Evolutionary conservation across 2,888 invertebrate species (phyloP).

Genomic region (Lithophane ornitopus): DNA sequence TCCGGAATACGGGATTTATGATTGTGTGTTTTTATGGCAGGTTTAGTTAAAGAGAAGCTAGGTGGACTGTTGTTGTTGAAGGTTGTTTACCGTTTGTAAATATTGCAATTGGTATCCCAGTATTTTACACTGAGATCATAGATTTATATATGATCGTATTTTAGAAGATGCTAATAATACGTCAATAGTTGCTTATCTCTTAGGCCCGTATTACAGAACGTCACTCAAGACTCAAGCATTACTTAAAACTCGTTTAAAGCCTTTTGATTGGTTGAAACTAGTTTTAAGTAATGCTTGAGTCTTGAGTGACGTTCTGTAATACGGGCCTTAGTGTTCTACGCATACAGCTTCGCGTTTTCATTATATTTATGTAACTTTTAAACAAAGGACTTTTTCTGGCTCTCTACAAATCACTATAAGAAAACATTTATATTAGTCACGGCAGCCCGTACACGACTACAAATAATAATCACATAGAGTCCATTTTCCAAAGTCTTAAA

Average conservation of each 20-base stretch:
- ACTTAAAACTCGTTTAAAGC: no score
- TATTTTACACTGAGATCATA: background rate
- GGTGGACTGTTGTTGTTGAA: background rate
- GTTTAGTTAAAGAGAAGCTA: background rate
- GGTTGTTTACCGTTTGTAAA: background rate
- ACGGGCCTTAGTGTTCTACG: no score
- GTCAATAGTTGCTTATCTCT: background rate
- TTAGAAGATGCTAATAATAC: no score
- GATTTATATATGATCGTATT: no score
- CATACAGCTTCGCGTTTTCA: no score
- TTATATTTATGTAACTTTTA: no score
- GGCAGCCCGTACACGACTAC: background rate
- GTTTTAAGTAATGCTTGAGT: no score
- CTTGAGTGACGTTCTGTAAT: no score
- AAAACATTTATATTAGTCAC: background rate
- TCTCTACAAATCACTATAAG: background rate
- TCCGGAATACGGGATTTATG: constrained; percentile 53
- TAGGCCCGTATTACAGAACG: no score
- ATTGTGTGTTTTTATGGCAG: constrained; percentile 26
- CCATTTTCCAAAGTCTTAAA: background rate
- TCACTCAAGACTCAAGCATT: no score
- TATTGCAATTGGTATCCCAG: background rate
- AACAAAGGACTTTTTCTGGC: background rate
- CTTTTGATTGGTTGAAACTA: no score
- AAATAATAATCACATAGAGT: no score